phyloP scores from a whole-genome alignment of 2,797 vertebrate species.

The Sebastes baramenuke region DNA sequence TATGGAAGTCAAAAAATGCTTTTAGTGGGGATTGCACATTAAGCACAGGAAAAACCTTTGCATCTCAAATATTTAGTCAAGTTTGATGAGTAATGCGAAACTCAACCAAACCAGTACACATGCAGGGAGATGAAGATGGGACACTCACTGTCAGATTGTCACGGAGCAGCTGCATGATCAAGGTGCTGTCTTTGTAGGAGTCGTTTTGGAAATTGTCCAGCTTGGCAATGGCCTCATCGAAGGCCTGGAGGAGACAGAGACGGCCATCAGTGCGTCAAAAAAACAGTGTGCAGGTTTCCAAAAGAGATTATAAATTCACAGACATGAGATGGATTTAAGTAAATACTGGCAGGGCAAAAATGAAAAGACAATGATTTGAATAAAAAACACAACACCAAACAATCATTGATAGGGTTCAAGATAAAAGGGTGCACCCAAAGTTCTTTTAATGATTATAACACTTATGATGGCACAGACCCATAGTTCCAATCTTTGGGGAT shows the following conservation, averaged over 20 bases:
- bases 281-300: not conserved
- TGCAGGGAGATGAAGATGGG: not conserved
- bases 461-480: too few relatives aligned
- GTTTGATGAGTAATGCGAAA: not conserved
- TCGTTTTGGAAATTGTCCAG: slow-evolving; percentile 93
- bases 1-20: not conserved
- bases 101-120: not conserved
- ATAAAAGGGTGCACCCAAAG: too few relatives aligned
- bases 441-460: too few relatives aligned
- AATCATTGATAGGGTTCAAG: too few relatives aligned
- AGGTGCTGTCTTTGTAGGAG: slow-evolving; percentile 98
- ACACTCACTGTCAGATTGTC: slow-evolving; percentile 98
- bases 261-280: not conserved
- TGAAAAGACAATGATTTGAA: not conserved
- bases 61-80: not conserved
- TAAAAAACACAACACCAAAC: too few relatives aligned
- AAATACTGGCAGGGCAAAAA: not conserved
- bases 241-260: slow-evolving; percentile 83
- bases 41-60: not conserved
- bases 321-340: not conserved
- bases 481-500: too few relatives aligned
- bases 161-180: slow-evolving; percentile 99
- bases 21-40: not conserved
- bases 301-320: not conserved
- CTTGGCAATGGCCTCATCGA: slow-evolving; percentile 92